phyloP scores from a whole-genome alignment of 2,113 vertebrate species.

The Grantiella picta region DNA sequence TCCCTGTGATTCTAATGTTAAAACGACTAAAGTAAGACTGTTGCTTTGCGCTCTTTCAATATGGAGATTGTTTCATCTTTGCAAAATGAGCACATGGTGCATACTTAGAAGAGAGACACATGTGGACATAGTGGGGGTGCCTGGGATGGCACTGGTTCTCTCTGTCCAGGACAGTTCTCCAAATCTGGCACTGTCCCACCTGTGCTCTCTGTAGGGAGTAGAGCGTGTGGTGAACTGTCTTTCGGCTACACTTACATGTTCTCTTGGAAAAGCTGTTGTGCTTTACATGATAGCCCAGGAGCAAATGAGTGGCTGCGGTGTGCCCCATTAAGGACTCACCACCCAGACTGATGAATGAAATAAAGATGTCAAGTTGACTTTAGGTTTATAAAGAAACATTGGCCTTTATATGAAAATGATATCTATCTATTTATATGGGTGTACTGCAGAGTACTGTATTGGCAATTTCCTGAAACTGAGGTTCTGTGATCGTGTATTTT shows the following conservation, averaged over 20 bases:
- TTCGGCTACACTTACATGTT: not conserved
- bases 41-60: not conserved
- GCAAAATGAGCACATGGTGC: not conserved
- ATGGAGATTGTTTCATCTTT: not conserved
- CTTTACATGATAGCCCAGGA: not conserved
- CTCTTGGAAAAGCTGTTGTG: not conserved
- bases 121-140: rapidly evolving
- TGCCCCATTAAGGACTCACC: not conserved
- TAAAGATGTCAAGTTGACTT: not conserved
- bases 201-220: not conserved
- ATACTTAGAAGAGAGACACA: rapidly evolving
- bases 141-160: not conserved
- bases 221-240: not conserved
- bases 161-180: not conserved
- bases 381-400: not conserved
- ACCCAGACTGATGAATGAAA: not conserved
- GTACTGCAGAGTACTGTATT: not conserved
- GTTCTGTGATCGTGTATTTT: not conserved
- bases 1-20: not conserved
- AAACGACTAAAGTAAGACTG: not conserved
- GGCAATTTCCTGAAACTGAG: not conserved
- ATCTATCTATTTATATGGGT: not conserved
- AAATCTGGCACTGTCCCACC: not conserved
- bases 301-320: not conserved
- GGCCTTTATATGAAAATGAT: not conserved